Base-by-base conservation (phyloP, 2,888 invertebrate genomes). In the Torymus tubicola region DNA sequence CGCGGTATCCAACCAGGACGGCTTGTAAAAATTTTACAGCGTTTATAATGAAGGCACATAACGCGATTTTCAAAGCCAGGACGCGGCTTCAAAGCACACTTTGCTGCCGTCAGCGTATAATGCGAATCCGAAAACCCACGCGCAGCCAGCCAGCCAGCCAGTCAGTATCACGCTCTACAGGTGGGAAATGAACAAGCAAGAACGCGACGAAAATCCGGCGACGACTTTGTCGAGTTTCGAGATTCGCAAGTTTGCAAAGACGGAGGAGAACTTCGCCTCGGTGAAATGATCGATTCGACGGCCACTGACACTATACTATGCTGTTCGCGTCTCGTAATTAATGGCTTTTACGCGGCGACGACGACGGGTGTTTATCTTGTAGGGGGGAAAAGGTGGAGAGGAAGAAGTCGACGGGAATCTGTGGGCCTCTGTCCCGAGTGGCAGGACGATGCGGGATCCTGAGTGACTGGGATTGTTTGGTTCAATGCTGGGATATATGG, bases 111-210 rank as follows among this genome's bases (percentile, higher is more conserved):
- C 42, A 42, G 42, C 42, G 42, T 42, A 42, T 42, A 42, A 42
- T 42, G 42, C 42, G 42, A 42, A 42, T 42, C 42, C 42, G 42
- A 42, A 42, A 42, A 8, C 42, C 42, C 42, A 8, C 42, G 42
- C 42, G 42, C 42, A 42, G 42, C 21, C 21, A 21, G 21, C 42
- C 42, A 42, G 42, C 5, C 42, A 42, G 42, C 5, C 31, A 31
- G 21, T 2, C 42, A 42, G 42, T 8, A 5, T 8, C 42, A 42
- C 42, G 81, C 81, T 84, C 84, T 83, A 84, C 84, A 83, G 84
- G 84, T 84, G 84, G 84, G 81, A 84, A 82, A 84, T 82, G 83
- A 79, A 74, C 69, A 57, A 31, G 74, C 57, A 64, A 14, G 67
- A 31, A 53, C 73, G 53, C 16, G 53, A 42, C 21, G 71, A 57